phyloP scores from a whole-genome alignment of 2,888 invertebrate species.

The Drosophila merina region DNA sequence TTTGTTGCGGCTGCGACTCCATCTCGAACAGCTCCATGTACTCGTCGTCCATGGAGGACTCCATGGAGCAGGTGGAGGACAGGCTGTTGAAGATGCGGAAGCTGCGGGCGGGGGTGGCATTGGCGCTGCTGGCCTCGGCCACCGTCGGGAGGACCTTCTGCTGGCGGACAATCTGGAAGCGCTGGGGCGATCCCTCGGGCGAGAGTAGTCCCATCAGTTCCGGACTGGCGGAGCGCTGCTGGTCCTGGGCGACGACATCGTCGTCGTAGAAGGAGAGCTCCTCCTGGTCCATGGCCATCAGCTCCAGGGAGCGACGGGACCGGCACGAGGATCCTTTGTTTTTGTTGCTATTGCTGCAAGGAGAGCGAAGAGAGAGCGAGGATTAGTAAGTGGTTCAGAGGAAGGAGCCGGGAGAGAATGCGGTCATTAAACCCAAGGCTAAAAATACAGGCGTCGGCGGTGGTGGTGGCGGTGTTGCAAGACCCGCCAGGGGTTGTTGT shows the following conservation, averaged over 20 bases:
- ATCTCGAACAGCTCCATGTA: conserved; percentile 86
- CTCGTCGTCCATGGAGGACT: conserved; percentile 88
- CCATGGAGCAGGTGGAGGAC: conserved; percentile 85
- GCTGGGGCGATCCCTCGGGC: conserved; percentile 82
- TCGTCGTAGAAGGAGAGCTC: conserved; percentile 83
- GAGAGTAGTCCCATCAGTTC: conserved; percentile 80
- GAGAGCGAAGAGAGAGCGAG: conserved; percentile 40
- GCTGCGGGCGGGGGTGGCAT: conserved; percentile 74
- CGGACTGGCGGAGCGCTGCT: conserved; percentile 67
- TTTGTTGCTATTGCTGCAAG: conserved; percentile 47
- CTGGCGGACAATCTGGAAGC: conserved; percentile 79
- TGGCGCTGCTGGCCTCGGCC: conserved; percentile 35
- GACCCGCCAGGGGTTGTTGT: neutral
- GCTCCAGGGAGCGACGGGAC: conserved; percentile 57
- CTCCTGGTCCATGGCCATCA: conserved; percentile 80
- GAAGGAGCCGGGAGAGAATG: conserved; percentile 9
- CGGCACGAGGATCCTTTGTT: conserved; percentile 53
- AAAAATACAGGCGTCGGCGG: conserved; percentile 60
- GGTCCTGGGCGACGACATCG: conserved; percentile 60
- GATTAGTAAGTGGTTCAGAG: conserved; percentile 59
- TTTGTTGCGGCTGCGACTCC: conserved; percentile 83
- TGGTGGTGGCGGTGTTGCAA: conserved; percentile 42
- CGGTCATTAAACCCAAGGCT: conserved; percentile 73
- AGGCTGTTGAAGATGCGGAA: conserved; percentile 84
- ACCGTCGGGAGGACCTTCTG: conserved; percentile 48